Base-by-base conservation (phyloP, 2,113 vertebrate genomes). In the Micronycteris hirsuta region DNA sequence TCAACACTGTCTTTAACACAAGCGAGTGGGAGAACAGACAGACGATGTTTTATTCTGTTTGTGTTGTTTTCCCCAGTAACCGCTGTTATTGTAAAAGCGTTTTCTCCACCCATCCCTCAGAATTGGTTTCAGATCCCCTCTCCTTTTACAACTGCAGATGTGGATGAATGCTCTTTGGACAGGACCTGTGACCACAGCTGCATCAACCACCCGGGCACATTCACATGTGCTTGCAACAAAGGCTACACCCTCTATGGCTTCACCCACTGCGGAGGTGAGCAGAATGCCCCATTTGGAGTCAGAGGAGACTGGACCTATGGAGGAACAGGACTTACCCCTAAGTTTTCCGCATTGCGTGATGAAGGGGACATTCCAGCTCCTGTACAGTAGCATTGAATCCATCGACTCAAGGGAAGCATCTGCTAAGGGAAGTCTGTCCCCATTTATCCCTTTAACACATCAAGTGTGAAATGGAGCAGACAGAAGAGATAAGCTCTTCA, bases 161-260 rank as follows among this genome's bases (percentile, higher is more conserved):
- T 99, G 93, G 99, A 99, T 33, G 99, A 99, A 97, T 99, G 99
- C 98, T 99, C 99, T 95, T 99, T 99, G 94, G 99, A 99, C 97
- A 98, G 99, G 97, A 99, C 99, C 14, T 99, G 99, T 78, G 99
- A 99, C 98, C 99, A 99, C 98, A 99, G 98, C 36, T 99, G 99
- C 98, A 98, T 99, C 98, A 99, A 99, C 98, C 98, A 99, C 93
- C 99, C 99, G 0, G 99, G 99, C 97, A 98, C 98, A 94, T 99
- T 99, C 97, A 97, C 99, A 94, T 99, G 99, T 96, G 97, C 99
- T 43, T 99, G 99, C 96, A 99, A 99, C 97, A 98, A 98, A 98
- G 99, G 99, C 68, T 99, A 99, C 26, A 99, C 98, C 80, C 99
- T 99, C 82, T 99, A 99, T 3, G 99, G 99, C 97, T 98, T 99